Conservation (phyloP, 2,113 vertebrate genomes). For the Microtus richardsoni region DNA sequence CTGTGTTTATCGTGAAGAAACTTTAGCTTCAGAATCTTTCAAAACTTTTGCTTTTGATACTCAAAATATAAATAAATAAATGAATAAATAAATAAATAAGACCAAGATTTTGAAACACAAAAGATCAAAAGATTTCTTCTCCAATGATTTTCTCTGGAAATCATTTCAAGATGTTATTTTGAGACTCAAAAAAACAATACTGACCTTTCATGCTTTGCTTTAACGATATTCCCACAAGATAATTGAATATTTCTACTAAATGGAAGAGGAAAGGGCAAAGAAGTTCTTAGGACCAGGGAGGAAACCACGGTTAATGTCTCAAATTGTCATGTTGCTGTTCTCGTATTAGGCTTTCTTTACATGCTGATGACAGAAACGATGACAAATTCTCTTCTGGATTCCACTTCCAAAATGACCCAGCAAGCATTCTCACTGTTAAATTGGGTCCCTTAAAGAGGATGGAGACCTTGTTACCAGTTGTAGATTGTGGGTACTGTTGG, state of each 20-base stretch:
- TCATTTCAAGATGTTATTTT: constrained; percentile 49
- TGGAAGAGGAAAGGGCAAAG: background rate
- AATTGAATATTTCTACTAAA: constrained; percentile 28
- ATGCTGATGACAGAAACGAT: background rate
- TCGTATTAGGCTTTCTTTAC: background rate
- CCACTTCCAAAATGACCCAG: background rate
- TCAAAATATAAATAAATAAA: background rate
- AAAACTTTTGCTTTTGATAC: constrained; percentile 33
- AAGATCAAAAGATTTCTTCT: constrained; percentile 15
- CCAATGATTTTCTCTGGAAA: background rate
- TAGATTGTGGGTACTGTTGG: too few species aligned
- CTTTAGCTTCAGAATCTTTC: background rate
- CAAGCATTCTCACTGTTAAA: background rate
- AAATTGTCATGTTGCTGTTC: background rate
- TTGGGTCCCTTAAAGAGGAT: background rate
- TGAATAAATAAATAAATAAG: background rate
- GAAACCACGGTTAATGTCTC: background rate
- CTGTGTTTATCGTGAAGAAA: background rate
- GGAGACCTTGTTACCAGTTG: background rate
- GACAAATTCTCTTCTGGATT: background rate
- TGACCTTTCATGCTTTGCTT: background rate
- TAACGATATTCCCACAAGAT: constrained; percentile 33
- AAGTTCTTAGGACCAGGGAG: background rate
- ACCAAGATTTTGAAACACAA: constrained; percentile 9
- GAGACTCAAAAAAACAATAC: constrained; percentile 19